Evolutionary conservation across 2,797 vertebrate species (phyloP).

Genomic region (Otolemur crassicaudatus): DNA sequence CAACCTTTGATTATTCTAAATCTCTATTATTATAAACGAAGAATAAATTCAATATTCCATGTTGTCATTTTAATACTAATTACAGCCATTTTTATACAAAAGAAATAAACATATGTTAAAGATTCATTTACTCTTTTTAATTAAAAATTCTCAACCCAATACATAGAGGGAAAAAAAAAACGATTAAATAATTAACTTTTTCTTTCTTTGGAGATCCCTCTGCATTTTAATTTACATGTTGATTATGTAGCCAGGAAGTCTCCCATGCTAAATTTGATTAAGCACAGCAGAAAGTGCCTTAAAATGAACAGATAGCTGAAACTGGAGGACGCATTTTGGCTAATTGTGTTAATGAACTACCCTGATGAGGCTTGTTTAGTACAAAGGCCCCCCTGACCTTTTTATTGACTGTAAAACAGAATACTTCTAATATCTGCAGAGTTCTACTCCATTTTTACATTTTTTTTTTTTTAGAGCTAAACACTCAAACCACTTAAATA

Average conservation of each 20-base stretch:
- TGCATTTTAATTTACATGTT: conserved; percentile 83
- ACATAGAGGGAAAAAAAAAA: conserved; percentile 44
- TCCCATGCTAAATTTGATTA: conserved; percentile 81
- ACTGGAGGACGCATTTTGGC: conserved; percentile 69
- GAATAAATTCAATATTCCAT: conserved; percentile 59
- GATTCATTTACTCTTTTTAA: conserved; percentile 70
- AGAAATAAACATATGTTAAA: conserved; percentile 54
- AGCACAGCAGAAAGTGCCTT: conserved; percentile 77
- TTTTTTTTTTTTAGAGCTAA: conserved; percentile 73
- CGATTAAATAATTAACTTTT: conserved; percentile 80
- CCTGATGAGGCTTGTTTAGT: conserved; percentile 80
- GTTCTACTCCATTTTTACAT: conserved; percentile 65
- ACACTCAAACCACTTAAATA: conserved; percentile 52
- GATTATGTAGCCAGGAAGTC: conserved; percentile 74
- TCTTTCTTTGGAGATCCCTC: conserved; percentile 65
- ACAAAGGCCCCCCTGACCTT: conserved; percentile 78
- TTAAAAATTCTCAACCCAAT: conserved; percentile 71
- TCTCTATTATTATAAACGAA: conserved; percentile 64
- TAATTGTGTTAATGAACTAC: conserved; percentile 84
- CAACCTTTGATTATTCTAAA: conserved; percentile 34
- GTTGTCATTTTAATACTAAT: conserved; percentile 76
- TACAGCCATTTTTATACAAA: conserved; percentile 55
- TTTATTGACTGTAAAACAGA: conserved; percentile 78
- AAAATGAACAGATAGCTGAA: conserved; percentile 79
- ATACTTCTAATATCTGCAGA: conserved; percentile 58